Conservation (phyloP, 2,797 vertebrate species). For the Australoheros facetus region DNA sequence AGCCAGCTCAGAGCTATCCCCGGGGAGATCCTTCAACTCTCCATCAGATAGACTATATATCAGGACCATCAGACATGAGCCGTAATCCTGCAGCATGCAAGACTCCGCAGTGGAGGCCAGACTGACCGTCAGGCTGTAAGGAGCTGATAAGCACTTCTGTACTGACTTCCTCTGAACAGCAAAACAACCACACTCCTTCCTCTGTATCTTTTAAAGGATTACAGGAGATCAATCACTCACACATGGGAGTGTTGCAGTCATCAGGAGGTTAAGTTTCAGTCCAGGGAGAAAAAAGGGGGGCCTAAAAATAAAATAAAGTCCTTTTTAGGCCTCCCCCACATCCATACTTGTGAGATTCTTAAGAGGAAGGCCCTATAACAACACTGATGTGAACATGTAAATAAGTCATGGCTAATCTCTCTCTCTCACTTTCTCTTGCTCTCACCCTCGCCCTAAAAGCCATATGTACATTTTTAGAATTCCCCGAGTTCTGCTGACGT, state of each 20-base stretch:
- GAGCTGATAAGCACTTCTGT: slow-evolving; percentile 36
- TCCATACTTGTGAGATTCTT: slow-evolving; percentile 21
- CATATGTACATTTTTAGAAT: slow-evolving; percentile 74
- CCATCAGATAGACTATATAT: slow-evolving; percentile 56
- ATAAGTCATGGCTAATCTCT: slow-evolving; percentile 73
- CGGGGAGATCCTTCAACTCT: slow-evolving; percentile 51
- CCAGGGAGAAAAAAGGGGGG: background rate
- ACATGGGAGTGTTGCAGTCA: slow-evolving; percentile 13
- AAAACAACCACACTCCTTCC: slow-evolving; percentile 14
- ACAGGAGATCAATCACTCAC: slow-evolving; percentile 22
- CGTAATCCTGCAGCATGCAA: slow-evolving; percentile 31
- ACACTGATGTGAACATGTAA: slow-evolving; percentile 72
- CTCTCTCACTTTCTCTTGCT: slow-evolving; percentile 8
- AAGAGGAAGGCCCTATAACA: slow-evolving; percentile 53
- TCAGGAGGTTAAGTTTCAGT: slow-evolving; percentile 20
- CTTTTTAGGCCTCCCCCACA: background rate
- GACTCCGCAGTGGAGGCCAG: slow-evolving; percentile 25
- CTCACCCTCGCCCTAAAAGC: slow-evolving; percentile 60
- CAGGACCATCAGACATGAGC: slow-evolving; percentile 56
- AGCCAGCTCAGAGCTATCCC: slow-evolving; percentile 52
- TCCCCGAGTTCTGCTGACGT: slow-evolving; percentile 74
- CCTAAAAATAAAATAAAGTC: slow-evolving; percentile 15
- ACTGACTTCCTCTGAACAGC: slow-evolving; percentile 38
- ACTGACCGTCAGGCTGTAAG: slow-evolving; percentile 37
- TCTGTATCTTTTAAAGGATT: slow-evolving; percentile 16